phyloP scores from a whole-genome alignment of 2,797 vertebrate genomes.

The Acomys russatus region DNA sequence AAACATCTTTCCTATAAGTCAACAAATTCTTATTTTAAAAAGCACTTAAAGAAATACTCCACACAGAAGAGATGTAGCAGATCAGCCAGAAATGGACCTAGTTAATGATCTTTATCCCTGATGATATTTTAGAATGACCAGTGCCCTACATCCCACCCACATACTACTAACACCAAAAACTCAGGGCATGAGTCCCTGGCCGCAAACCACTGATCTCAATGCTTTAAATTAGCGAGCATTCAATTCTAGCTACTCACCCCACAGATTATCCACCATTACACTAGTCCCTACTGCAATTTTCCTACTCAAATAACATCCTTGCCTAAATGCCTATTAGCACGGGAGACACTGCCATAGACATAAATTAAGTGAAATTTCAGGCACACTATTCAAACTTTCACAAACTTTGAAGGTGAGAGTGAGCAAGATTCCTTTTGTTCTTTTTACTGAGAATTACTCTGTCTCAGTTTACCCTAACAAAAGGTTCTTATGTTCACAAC shows the following conservation, averaged over 20 bases:
- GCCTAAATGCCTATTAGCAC: constrained; percentile 58
- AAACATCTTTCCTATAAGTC: background rate
- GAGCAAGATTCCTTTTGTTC: constrained; percentile 33
- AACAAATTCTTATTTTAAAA: constrained; percentile 65
- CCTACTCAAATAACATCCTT: constrained; percentile 63
- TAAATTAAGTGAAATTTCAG: constrained; percentile 38
- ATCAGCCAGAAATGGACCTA: constrained; percentile 11
- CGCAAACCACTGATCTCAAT: constrained; percentile 37
- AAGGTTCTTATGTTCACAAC: constrained; percentile 51
- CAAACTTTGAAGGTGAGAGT: constrained; percentile 26
- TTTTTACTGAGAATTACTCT: constrained; percentile 50
- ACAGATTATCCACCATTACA: constrained; percentile 64
- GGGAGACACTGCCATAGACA: background rate
- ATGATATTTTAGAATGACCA: constrained; percentile 49
- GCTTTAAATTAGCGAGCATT: constrained; percentile 51
- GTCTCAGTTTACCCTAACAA: constrained; percentile 46
- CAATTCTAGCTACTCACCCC: constrained; percentile 63
- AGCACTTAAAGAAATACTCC: constrained; percentile 32
- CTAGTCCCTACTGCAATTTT: constrained; percentile 39
- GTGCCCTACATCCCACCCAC: background rate
- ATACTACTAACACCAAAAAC: constrained; percentile 25
- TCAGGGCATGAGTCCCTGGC: background rate
- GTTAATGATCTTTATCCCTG: constrained; percentile 6
- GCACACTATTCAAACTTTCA: background rate
- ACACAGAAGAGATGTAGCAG: constrained; percentile 27